Evolutionary conservation across 2,113 vertebrate species (phyloP).

Genomic region (Scartelaos histophorus): DNA sequence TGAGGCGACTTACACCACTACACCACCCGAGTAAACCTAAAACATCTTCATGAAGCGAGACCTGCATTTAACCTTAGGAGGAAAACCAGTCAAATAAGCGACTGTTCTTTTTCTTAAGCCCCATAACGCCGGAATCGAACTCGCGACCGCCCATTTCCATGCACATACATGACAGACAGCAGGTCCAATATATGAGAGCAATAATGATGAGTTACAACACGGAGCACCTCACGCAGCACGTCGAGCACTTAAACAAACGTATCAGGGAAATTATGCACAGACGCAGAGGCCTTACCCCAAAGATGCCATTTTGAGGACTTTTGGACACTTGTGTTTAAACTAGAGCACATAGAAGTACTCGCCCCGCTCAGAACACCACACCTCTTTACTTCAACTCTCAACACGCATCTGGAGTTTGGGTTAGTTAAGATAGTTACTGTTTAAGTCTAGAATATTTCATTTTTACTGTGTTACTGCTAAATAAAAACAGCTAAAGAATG

Average conservation of each 20-base stretch:
- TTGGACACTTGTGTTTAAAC: no score
- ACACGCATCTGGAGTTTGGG: no score
- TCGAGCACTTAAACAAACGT: slow-evolving; percentile 68
- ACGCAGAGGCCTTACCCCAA: slow-evolving; percentile 79
- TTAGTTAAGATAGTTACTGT: no score
- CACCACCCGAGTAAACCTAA: not conserved
- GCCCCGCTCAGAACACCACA: no score
- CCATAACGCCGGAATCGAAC: slow-evolving; percentile 34
- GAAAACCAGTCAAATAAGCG: slow-evolving; percentile 39
- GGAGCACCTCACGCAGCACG: slow-evolving; percentile 63
- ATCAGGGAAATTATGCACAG: slow-evolving; percentile 80
- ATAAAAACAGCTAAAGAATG: no score
- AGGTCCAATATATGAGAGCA: slow-evolving; percentile 72
- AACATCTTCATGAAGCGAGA: slow-evolving; percentile 22
- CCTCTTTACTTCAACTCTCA: no score
- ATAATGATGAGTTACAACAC: slow-evolving; percentile 67
- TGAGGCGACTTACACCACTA: not conserved
- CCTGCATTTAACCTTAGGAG: slow-evolving; percentile 9
- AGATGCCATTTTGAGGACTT: slow-evolving; percentile 41
- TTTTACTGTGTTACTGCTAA: no score
- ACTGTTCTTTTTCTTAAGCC: slow-evolving; percentile 73
- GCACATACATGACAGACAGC: slow-evolving; percentile 37
- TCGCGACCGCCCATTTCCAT: slow-evolving; percentile 47
- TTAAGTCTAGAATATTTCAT: no score
- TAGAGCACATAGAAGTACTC: no score